Percentiles rank a stretch among this genome's conserved stretches.
Evolutionary conservation across 2,888 invertebrate genomes (phyloP).

Genomic region (Tromatobia lineatoria): DNA sequence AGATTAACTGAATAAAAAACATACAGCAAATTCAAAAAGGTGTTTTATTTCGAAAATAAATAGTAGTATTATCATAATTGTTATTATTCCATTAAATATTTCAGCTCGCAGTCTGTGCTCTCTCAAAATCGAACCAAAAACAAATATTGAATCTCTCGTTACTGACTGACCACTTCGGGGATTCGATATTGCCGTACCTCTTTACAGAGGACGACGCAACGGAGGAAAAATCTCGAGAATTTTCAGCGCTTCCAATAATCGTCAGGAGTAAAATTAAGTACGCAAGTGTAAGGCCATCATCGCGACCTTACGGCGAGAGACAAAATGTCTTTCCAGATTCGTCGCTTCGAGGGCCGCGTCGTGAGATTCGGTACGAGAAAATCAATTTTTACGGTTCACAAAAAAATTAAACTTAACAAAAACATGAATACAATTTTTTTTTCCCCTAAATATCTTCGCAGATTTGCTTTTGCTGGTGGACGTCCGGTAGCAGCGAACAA

Average conservation of each 20-base stretch:
- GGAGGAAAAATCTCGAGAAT: slow-evolving; percentile 59
- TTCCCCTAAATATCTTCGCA: slow-evolving; percentile 62
- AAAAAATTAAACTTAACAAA: neutral
- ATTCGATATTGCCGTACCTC: slow-evolving; percentile 82
- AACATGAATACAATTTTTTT: slow-evolving; percentile 12
- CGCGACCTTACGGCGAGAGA: slow-evolving; percentile 76
- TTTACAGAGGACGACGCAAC: slow-evolving; percentile 60
- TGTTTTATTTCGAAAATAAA: neutral
- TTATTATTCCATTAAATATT: slow-evolving; percentile 55
- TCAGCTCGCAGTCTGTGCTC: slow-evolving; percentile 80
- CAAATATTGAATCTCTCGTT: slow-evolving; percentile 76
- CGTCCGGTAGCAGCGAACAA: slow-evolving; percentile 82
- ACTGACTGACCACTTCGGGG: slow-evolving; percentile 82
- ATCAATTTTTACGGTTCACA: neutral
- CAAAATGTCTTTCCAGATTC: slow-evolving; percentile 82
- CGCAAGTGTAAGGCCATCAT: slow-evolving; percentile 76
- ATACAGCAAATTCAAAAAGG: no score
- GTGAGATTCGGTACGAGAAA: slow-evolving; percentile 80
- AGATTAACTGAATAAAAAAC: no score
- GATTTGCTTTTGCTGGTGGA: slow-evolving; percentile 84
- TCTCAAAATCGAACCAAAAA: slow-evolving; percentile 77
- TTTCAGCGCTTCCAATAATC: slow-evolving; percentile 79
- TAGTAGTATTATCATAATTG: neutral
- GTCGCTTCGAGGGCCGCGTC: slow-evolving; percentile 80
- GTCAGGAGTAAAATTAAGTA: slow-evolving; percentile 83